Percentiles rank a stretch among this genome's conserved stretches.
Conservation (phyloP, 1,140 invertebrate genomes). For the Diorhabda carinulata region DNA sequence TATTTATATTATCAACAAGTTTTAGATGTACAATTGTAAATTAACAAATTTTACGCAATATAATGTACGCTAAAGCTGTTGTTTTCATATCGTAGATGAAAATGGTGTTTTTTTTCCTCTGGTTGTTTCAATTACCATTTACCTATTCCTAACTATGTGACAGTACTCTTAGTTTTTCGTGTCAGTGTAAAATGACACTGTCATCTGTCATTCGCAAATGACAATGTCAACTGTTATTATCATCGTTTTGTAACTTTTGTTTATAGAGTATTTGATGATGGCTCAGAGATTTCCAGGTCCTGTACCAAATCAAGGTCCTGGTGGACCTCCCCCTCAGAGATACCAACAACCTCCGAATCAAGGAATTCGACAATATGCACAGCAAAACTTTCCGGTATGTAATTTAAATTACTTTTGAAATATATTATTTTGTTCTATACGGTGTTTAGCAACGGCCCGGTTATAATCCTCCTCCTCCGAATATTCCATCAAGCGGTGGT, state of each 20-base stretch:
- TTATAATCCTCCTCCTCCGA: conserved; percentile 53
- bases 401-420: conserved; percentile 15
- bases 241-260: too few species aligned
- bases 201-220: neutral
- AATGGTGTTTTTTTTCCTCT: too few species aligned
- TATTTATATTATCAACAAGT: too few species aligned
- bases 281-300: conserved; percentile 61
- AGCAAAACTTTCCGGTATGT: conserved; percentile 59
- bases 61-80: too few species aligned
- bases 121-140: too few species aligned
- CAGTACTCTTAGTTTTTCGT: too few species aligned
- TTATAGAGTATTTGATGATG: conserved; percentile 45
- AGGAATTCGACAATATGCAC: conserved; percentile 58
- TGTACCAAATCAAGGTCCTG: conserved; percentile 52
- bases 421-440: conserved; percentile 12
- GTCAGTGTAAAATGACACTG: neutral
- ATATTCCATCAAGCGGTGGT: conserved; percentile 53
- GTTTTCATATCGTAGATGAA: too few species aligned
- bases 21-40: too few species aligned
- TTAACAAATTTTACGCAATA: too few species aligned
- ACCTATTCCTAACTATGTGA: too few species aligned
- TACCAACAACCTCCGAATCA: conserved; percentile 58
- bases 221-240: neutral
- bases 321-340: conserved; percentile 56
- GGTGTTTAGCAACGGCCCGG: conserved; percentile 42